Evolutionary conservation across 2,113 vertebrate species (phyloP), one percentile per base, ranked within the genome.

Genomic region (Thalassarche chlororhynchos): DNA sequence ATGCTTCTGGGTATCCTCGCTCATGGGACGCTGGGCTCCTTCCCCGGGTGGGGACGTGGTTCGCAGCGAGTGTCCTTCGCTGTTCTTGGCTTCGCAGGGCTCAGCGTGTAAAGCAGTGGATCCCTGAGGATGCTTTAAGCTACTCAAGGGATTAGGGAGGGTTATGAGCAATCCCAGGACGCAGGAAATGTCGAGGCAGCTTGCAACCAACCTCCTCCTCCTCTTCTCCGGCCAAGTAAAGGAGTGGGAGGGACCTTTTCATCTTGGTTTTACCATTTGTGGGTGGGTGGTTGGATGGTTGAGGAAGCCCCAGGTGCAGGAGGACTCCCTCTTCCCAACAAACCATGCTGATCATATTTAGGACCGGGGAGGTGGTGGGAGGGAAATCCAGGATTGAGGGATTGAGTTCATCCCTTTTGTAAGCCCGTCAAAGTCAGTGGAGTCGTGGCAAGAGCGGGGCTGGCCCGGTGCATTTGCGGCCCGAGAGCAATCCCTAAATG

Each of bases 341-440:
- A 57, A 29, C 38, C 16, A 0, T 1, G 3, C 32, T 38, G 55
- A 25, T 76, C 6, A 0, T 21, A 64, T 88, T 75, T 84, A 74
- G 64, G 51, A 52, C 64, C 13, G 4, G 49, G 64, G 31, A 93
- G 52, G 61, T 57, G 52, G 42, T 72, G 77, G 94, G 84, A 95
- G 95, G 91, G 91, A 95, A 95, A 96, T 94, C 94, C 94, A 51
- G 84, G 95, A 68, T 86, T 85, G 94, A 89, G 49, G 87, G 97
- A 95, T 96, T 96, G 95, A 96, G 91, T 93, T 96, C 94, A 95
- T 97, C 86, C 84, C 46, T 42, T 57, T 47, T 69, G 80, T 96
- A 96, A 97, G n/a, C 84, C 91, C 10, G 12, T 72, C 89, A 82
- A 60, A 93, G 86, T 76, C 92, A 69, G 84, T 1, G 0, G 79